Conservation (phyloP, 2,888 invertebrate species). For the Epirrhoe alternata region DNA sequence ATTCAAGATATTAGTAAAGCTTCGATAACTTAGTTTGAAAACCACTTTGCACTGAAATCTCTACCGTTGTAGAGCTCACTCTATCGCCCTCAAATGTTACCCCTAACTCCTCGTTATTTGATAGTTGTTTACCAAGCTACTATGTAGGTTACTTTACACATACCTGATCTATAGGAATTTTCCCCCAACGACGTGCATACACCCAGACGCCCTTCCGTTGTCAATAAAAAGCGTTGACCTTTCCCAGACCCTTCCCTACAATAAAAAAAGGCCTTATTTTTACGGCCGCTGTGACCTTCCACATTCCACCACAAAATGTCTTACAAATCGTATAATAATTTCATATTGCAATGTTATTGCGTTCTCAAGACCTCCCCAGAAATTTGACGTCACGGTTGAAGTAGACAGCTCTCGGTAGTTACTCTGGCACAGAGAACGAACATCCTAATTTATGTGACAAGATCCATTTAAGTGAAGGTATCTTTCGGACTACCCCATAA, state of each 20-base stretch:
- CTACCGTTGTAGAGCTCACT: too few species aligned
- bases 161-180: constrained; percentile 11
- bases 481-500: too few species aligned
- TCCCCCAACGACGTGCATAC: constrained; percentile 3
- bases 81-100: too few species aligned
- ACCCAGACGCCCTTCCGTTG: constrained; percentile 14
- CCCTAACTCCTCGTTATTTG: background rate
- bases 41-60: too few species aligned
- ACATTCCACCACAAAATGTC: background rate
- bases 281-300: constrained; percentile 21
- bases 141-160: background rate
- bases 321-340: constrained; percentile 9
- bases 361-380: constrained; percentile 34
- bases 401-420: background rate
- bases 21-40: too few species aligned
- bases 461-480: too few species aligned
- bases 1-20: too few species aligned
- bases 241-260: constrained; percentile 15
- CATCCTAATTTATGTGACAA: background rate
- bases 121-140: background rate
- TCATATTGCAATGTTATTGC: constrained; percentile 21
- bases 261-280: constrained; percentile 12
- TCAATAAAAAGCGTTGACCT: constrained; percentile 20
- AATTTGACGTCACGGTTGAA: constrained; percentile 45
- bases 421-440: constrained; percentile 2